Evolutionary conservation across 2,888 invertebrate genomes (phyloP).

Genomic region (Periphyllus acericola): DNA sequence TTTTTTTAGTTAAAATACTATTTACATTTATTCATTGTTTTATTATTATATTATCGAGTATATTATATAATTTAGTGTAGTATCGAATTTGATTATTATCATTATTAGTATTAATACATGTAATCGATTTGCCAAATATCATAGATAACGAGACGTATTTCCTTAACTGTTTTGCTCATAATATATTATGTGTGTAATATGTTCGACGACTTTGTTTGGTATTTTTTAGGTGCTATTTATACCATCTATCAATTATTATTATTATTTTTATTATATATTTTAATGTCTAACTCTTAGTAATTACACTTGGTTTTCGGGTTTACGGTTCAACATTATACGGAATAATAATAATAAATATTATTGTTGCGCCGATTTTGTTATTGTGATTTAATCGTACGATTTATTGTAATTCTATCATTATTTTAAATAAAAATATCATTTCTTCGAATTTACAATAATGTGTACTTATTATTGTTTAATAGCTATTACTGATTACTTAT

Average conservation of each 20-base stretch:
- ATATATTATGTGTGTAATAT: background rate
- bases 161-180: constrained; percentile 48
- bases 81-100: background rate
- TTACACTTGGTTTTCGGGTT: constrained; percentile 41
- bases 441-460: constrained; percentile 14
- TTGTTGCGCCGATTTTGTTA: constrained; percentile 38
- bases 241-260: constrained; percentile 26
- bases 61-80: constrained; percentile 1
- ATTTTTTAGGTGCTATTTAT: constrained; percentile 45
- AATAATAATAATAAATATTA: background rate
- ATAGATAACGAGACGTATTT: background rate
- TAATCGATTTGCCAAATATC: constrained; percentile 48
- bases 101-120: constrained; percentile 15
- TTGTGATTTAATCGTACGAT: constrained; percentile 54
- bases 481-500: background rate
- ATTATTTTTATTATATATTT: background rate
- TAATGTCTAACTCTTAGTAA: background rate
- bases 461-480: background rate
- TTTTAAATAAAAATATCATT: constrained; percentile 29
- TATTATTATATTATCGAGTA: constrained; percentile 8
- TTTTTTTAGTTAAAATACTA: background rate
- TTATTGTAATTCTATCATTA: constrained; percentile 46
- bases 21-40: constrained; percentile 11
- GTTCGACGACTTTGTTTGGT: background rate
- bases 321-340: constrained; percentile 25